Percentiles rank a stretch among this genome's conserved stretches.
Evolutionary conservation across 2,888 invertebrate species (phyloP).

Genomic region (Drosophila limbata): DNA sequence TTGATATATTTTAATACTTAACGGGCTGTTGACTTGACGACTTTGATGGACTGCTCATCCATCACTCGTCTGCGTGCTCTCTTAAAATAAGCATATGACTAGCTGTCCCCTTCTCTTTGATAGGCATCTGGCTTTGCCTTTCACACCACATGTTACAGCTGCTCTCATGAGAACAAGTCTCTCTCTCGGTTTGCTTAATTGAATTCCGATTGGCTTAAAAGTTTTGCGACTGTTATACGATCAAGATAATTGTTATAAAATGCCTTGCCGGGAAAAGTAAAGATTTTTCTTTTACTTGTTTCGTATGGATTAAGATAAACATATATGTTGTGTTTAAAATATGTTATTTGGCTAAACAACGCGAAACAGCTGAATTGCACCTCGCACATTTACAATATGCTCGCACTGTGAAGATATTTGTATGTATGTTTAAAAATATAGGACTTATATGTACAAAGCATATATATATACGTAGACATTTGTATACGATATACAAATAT

Average conservation of each 20-base stretch:
- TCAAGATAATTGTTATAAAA: slow-evolving; percentile 3
- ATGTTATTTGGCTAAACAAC: neutral
- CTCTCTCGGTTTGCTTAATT: neutral
- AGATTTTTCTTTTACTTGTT: too few species aligned
- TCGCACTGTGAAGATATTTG: slow-evolving; percentile 38
- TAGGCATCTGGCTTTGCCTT: neutral
- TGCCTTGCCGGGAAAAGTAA: neutral
- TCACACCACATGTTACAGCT: too few species aligned
- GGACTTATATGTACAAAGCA: slow-evolving; percentile 26
- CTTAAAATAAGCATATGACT: neutral
- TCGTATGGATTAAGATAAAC: too few species aligned
- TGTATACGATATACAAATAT: slow-evolving; percentile 69
- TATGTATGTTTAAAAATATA: slow-evolving; percentile 24
- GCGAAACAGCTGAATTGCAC: neutral
- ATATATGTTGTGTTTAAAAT: neutral
- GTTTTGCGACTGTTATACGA: neutral
- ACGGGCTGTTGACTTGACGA: neutral
- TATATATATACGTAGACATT: slow-evolving; percentile 19
- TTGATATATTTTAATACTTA: neutral
- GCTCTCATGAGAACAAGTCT: neutral
- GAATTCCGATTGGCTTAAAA: neutral
- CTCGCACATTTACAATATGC: slow-evolving; percentile 32
- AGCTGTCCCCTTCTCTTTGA: neutral
- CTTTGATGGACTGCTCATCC: neutral
- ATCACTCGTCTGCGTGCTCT: neutral